Conservation (phyloP, 1,140 invertebrate species). For the Stenopsyche tienmushanensis region DNA sequence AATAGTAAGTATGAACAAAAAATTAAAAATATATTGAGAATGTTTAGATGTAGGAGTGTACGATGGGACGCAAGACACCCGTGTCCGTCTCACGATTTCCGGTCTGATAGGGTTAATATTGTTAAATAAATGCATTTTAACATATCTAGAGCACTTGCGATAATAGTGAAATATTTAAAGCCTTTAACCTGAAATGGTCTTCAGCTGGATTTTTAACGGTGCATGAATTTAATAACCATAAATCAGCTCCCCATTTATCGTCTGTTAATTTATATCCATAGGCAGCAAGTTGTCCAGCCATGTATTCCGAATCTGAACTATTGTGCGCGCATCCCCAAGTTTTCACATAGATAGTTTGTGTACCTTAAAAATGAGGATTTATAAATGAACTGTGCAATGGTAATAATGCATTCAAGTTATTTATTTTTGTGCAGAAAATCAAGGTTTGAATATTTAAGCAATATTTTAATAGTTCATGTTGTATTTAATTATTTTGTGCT, state of each 20-base stretch:
- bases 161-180: not conserved
- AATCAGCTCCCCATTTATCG: conserved; percentile 78
- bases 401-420: no score
- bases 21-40: no score
- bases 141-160: not conserved
- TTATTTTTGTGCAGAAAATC: no score
- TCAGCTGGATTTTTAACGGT: conserved; percentile 97
- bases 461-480: no score
- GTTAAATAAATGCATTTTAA: no score
- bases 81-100: no score
- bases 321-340: conserved; percentile 99
- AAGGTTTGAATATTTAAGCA: no score
- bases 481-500: no score
- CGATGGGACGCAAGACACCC: no score
- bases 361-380: conserved; percentile 57
- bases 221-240: conserved; percentile 97
- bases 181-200: conserved; percentile 79
- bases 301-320: conserved; percentile 95
- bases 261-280: conserved; percentile 87
- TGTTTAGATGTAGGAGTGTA: no score
- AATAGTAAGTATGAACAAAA: no score
- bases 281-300: conserved; percentile 88
- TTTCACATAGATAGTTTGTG: conserved; percentile 88
- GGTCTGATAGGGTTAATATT: no score
- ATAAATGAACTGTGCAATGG: not conserved